These are phyloP conservation scores for Pyrgus malvae DNA, from an alignment of 2,888 invertebrate genomes.

Conservation along the genomic window DNA sequence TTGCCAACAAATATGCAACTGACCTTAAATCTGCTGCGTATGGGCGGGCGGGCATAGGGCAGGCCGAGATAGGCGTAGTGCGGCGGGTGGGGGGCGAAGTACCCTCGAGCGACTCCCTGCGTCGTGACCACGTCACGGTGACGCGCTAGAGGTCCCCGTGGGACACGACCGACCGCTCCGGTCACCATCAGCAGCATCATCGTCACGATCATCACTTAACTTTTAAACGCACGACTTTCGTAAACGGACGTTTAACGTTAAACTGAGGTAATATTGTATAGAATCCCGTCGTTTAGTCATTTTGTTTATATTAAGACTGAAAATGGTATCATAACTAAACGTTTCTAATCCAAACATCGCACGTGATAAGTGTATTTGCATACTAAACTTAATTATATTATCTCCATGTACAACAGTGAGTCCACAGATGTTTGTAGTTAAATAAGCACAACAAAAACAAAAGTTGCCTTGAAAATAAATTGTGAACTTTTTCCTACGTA, in stretches of 20 bases:
- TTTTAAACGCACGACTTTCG: too few species aligned
- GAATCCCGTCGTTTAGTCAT: too few species aligned
- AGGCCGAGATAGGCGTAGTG: constrained; percentile 68
- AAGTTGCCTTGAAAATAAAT: too few species aligned
- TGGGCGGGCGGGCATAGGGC: constrained; percentile 64
- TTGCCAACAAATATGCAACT: constrained; percentile 49
- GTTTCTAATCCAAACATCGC: constrained; percentile 31
- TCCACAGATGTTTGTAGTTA: too few species aligned
- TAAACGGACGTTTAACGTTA: too few species aligned
- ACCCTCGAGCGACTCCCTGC: constrained; percentile 64
- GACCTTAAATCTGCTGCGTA: constrained; percentile 64
- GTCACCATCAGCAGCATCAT: constrained; percentile 31
- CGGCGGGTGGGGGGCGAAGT: constrained; percentile 50
- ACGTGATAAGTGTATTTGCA: constrained; percentile 16
- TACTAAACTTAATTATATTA: too few species aligned
- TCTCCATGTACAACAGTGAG: too few species aligned
- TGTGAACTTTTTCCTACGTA: too few species aligned
- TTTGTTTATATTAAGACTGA: constrained; percentile 3
- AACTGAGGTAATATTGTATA: too few species aligned
- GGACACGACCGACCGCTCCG: constrained; percentile 28
- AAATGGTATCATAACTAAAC: constrained; percentile 35
- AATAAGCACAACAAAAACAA: too few species aligned
- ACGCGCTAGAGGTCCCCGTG: constrained; percentile 35
- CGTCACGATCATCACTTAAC: not conserved
- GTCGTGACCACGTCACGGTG: constrained; percentile 56